phyloP scores from a whole-genome alignment of 2,797 vertebrate genomes.

The Eulemur rubriventer region DNA sequence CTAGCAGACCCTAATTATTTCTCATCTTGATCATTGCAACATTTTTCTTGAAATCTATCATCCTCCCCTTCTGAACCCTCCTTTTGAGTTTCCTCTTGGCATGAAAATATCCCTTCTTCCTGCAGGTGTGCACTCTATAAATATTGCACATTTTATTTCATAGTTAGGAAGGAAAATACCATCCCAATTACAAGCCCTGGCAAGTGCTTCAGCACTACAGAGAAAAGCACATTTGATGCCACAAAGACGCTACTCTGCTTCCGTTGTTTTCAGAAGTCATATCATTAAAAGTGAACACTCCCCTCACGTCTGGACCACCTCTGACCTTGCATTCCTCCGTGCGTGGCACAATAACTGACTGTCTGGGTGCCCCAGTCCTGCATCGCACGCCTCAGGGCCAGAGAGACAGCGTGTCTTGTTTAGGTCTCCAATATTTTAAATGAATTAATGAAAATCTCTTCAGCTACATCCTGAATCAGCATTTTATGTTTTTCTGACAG shows the following conservation, averaged over 20 bases:
- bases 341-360: accelerated
- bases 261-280: accelerated
- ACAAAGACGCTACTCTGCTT: neutral
- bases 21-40: neutral
- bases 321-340: neutral
- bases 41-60: neutral
- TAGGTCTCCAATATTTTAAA: neutral
- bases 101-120: neutral
- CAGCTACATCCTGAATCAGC: neutral
- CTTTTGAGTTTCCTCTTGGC: neutral
- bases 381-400: accelerated
- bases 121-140: neutral
- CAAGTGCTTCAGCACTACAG: neutral
- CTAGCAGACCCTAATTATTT: neutral
- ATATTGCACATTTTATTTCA: neutral
- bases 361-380: accelerated
- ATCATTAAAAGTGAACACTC: neutral
- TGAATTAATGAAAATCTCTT: neutral
- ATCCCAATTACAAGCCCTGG: neutral
- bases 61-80: neutral
- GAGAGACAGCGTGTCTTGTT: neutral
- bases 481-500: neutral
- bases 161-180: neutral
- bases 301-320: neutral
- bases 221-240: neutral